Base-by-base conservation (phyloP, 2,888 invertebrate species). In the Pseudanteris insignis region DNA sequence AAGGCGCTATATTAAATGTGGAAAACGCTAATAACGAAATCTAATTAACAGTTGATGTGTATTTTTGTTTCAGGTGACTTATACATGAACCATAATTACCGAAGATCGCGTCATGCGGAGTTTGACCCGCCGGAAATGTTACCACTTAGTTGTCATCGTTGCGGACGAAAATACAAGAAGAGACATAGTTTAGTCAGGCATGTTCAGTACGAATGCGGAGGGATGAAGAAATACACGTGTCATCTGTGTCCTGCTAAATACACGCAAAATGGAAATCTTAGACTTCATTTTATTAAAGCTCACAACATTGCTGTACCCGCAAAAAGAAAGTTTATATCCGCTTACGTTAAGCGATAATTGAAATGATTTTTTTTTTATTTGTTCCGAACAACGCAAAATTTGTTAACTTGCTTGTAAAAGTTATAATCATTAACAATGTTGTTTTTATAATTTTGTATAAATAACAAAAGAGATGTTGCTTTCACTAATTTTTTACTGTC, bases 161-260 rank as follows among this genome's bases (percentile, higher is more conserved):
- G 77, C 64, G 81, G 77, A 5, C 67, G 76, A 77, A 81, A 74
- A 69, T 83, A 72, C 81, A 84, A 78, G 79, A 82, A 77, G 69
- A 83, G 83, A 67, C 84, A 86, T 71, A 87, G 87, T 72, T 83
- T 89, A 67, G 80, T 85, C 73, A 84, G 89, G 51, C 90, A 90
- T 74, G 84, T 88, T 6, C 61, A 54, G 9, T 61, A 61, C 21
- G 65, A 65, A 15, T 65, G 63, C 18, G 65, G 63, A 2, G 67
- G 67, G 0, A 50, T 61, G 7, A 57, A 58, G 24, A 62, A 59
- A n/a, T 67, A 65, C 30, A 50, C 46, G 2, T 90, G 89, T 77
- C 84, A 84, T 67, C 77, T 82, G 64, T 89, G 89, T 74, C 84
- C 83, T 46, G 85, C 85, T 74, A 84, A 81, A 72, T 88, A 86